Base-by-base conservation (phyloP, 2,113 vertebrate genomes). In the Serilophus lunatus region DNA sequence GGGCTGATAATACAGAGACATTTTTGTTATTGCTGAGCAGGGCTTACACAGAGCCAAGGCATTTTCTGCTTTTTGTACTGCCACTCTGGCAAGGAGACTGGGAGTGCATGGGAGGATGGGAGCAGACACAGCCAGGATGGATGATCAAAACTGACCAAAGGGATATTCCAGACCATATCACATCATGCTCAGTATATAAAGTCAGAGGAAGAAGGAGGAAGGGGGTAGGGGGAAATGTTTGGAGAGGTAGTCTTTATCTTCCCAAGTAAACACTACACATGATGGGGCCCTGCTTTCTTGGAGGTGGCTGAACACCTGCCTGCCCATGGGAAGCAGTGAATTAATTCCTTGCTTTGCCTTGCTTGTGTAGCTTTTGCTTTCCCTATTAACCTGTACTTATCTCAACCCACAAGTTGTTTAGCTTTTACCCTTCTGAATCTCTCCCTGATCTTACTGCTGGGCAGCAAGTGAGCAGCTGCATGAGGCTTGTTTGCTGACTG, bases 41-140 rank as follows among this genome's bases (percentile, higher is more conserved):
- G 6, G 19, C 4, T 47, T 10, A 22, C n/a, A 68, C n/a, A 47
- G 28, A 69, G 38, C 40, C 63, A 82, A 69, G 29, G n/a, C 11
- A 47, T 61, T 16, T 76, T 47, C 17, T 68, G n/a, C 47, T 35
- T 61, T 40, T 20, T 2, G 5, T 24, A 5, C 24, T 61, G n/a
- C 54, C n/a, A 54, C 0, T 0, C 22, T 54, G 20, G 35, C 0
- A 0, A 69, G 29, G 54, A 42, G 22, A 7, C 7, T 35, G 13
- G 20, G 25, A 4, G 5, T 54, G 8, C 3, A 18, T 54, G 19
- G n/a, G 18, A 78, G 6, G 7, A 1, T 63, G 35, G 8, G 29
- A 61, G 9, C 40, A 61, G 13, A 61, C 5, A 18, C 19, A 40
- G n/a, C n/a, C 20, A 25, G 47, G 35, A 69, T 19, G 76, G 17